A percentile compares a stretch with the other conserved stretches of the same genome.
Conservation (phyloP, 1,140 invertebrate species). For the Drosophila baimaii region DNA sequence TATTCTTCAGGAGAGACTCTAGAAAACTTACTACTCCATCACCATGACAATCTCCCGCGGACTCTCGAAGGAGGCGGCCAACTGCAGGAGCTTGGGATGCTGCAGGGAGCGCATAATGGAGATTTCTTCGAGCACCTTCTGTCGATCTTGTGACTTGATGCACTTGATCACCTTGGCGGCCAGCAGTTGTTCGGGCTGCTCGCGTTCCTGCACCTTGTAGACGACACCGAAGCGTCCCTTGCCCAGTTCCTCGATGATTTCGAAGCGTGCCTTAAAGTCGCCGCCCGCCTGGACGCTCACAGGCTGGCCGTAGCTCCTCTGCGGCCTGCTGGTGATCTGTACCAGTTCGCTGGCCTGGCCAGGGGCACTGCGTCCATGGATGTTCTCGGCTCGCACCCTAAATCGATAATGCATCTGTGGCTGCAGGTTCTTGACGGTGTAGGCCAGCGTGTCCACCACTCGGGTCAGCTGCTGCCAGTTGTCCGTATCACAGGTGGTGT, state of each 20-base stretch:
- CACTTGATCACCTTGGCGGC: conserved; percentile 97
- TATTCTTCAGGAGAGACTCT: background rate
- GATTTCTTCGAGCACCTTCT: conserved; percentile 95
- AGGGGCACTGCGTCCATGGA: conserved; percentile 90
- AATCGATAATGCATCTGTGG: conserved; percentile 88
- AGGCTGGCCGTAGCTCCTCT: conserved; percentile 68
- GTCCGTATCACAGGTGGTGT: conserved; percentile 79
- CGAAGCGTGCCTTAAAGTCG: conserved; percentile 87
- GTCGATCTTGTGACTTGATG: conserved; percentile 91
- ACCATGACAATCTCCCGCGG: conserved; percentile 95
- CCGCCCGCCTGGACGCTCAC: conserved; percentile 85
- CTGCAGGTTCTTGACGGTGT: conserved; percentile 86
- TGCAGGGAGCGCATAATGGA: conserved; percentile 95
- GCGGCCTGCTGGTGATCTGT: conserved; percentile 40
- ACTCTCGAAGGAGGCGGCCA: conserved; percentile 94
- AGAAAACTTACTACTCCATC: conserved; percentile 95
- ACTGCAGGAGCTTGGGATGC: conserved; percentile 95
- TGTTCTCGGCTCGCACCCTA: conserved; percentile 91
- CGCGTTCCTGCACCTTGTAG: conserved; percentile 90
- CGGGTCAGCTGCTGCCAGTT: conserved; percentile 87
- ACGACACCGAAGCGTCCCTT: conserved; percentile 93
- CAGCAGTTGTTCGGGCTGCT: conserved; percentile 87
- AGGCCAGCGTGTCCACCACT: conserved; percentile 88
- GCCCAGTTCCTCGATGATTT: conserved; percentile 90
- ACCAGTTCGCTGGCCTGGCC: conserved; percentile 84